Base-by-base conservation (phyloP, 2,797 vertebrate genomes). In the Cynopterus sphinx region DNA sequence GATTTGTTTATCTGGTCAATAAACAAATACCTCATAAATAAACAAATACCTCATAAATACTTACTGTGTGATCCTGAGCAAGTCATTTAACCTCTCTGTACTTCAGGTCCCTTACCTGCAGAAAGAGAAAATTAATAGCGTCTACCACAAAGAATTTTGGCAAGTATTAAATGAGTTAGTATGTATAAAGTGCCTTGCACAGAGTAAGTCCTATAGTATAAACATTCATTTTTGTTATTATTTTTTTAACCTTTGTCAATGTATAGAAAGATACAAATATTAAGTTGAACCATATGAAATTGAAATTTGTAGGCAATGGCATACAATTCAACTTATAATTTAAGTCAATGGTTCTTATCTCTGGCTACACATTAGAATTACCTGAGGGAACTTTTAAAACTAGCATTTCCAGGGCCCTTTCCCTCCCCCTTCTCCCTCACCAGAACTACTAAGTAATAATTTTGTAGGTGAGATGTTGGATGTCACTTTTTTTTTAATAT, bases 251-350 rank as follows among this genome's bases (percentile, higher is more conserved):
- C 61, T 75, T 2, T 59, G 9, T 24, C 57, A 78, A 63, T 70
- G 2, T 90, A 75, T 9, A 68, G 16, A 68, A 96, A 81, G 33
- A 85, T 43, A 70, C 81, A 83, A 71, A 75, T 10, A 63, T 53
- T 55, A 61, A 15, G 2, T 71, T 53, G 2, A 79, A n/a, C 13
- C 39, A 31, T 36, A 13, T 68, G 19, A 74, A 84, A 61, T 2
- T 84, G 16, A 21, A 26, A 36, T 63, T 85, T 61, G 1, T 28
- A 81, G 43, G 17, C n/a, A 41, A 33, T 36, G 13, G 19, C n/a
- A 53, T 90, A 57, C 0, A 70, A 53, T 63, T 49, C 61, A 43
- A 59, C 10, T 46, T 79, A 15, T 22, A 86, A 73, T 11, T 67
- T 39, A 81, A 74, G 57, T 74, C 26, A 67, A n/a, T 51, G n/a